These are phyloP conservation scores for Tachysurus fulvidraco DNA, from an alignment of 2,113 vertebrate species.

Conservation along the genomic window DNA sequence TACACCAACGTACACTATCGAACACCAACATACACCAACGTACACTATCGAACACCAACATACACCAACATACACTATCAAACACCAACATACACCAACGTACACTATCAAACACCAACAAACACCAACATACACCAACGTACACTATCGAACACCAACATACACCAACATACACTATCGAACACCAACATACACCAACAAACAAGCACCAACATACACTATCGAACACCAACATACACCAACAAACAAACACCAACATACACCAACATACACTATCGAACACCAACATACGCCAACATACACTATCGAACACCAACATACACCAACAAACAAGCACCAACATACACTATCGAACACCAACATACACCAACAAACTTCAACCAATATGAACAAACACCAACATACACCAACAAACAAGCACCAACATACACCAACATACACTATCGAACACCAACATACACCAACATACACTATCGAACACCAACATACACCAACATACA, in stretches of 20 bases:
- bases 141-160: background rate
- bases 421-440: background rate
- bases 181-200: too few relatives aligned
- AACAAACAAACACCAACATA: too few relatives aligned
- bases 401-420: background rate
- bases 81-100: background rate
- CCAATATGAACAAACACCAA: background rate
- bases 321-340: background rate
- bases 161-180: background rate
- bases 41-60: too few relatives aligned
- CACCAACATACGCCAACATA: background rate
- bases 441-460: background rate
- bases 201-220: background rate
- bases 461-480: too few relatives aligned
- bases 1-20: background rate
- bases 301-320: background rate
- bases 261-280: background rate
- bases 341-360: too few relatives aligned
- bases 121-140: background rate
- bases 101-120: background rate
- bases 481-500: background rate
- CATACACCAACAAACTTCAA: background rate
- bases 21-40: too few relatives aligned
- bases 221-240: background rate
- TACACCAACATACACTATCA: too few relatives aligned